Evolutionary conservation across 1,140 invertebrate genomes (phyloP).

Genomic region (Microvelia longipes): DNA sequence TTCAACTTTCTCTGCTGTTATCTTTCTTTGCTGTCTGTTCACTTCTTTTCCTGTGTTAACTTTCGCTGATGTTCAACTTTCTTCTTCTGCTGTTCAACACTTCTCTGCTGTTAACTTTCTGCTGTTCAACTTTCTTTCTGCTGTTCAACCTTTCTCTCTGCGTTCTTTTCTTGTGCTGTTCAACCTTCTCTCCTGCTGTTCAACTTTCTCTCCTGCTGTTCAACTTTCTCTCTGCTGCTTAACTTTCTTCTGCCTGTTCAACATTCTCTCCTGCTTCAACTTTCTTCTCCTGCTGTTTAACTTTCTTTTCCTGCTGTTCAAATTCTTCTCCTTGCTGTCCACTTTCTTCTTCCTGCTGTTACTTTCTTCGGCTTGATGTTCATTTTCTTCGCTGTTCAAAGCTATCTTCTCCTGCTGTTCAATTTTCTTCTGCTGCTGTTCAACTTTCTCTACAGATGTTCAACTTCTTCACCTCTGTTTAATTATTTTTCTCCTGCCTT

Average conservation of each 20-base stretch:
- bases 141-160: no score
- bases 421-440: no score
- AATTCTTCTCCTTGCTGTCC: constrained; percentile 10
- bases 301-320: constrained; percentile 1
- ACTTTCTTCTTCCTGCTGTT: constrained; percentile 5
- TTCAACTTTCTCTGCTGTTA: no score
- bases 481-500: constrained; percentile 1
- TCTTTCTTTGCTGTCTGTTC: no score
- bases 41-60: background rate
- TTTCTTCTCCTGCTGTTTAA: no score
- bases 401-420: constrained; percentile 3
- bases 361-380: constrained; percentile 6
- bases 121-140: no score
- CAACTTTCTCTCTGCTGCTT: no score
- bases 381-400: constrained; percentile 8
- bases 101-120: no score
- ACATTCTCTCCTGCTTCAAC: constrained; percentile 5
- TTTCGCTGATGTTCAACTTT: no score
- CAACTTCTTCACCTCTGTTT: background rate
- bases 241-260: background rate
- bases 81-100: no score
- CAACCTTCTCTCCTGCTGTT: no score
- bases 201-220: no score
- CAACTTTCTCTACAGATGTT: background rate
- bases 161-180: constrained; percentile 6